Evolutionary conservation across 2,888 invertebrate genomes (phyloP).

Genomic region (Dromius quadrimaculatus): DNA sequence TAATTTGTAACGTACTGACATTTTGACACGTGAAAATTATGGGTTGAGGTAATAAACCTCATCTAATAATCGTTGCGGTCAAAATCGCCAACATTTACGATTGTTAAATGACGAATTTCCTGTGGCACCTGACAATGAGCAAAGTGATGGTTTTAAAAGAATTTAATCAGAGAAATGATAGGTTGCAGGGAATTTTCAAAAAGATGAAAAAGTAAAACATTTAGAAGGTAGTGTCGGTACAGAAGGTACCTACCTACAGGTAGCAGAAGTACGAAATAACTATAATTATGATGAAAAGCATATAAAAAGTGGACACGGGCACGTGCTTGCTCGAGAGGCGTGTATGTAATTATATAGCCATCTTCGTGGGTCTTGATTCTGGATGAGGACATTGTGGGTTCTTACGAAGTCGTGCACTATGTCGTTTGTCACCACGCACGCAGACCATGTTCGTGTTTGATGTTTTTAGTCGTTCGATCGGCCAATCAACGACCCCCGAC

Average conservation of each 20-base stretch:
- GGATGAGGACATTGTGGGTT: background rate
- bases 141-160: conserved; percentile 24
- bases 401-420: background rate
- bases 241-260: conserved; percentile 42
- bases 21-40: conserved; percentile 34
- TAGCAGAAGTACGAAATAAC: conserved; percentile 60
- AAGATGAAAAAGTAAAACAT: conserved; percentile 37
- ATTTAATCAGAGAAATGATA: conserved; percentile 38
- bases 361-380: conserved; percentile 26
- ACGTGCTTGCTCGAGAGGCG: conserved; percentile 38
- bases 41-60: conserved; percentile 11
- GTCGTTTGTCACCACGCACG: conserved; percentile 24
- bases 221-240: conserved; percentile 30
- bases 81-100: conserved; percentile 9
- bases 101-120: conserved; percentile 21
- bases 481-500: background rate
- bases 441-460: conserved; percentile 8
- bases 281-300: conserved; percentile 67
- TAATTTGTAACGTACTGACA: conserved; percentile 27
- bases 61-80: conserved; percentile 7
- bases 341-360: conserved; percentile 49
- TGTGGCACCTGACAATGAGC: conserved; percentile 18
- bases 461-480: conserved; percentile 15
- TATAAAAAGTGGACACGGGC: conserved; percentile 62
- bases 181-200: conserved; percentile 16